These are phyloP conservation scores for Cistogaster globosa DNA, from an alignment of 2,888 invertebrate species.

Conservation along the genomic window DNA sequence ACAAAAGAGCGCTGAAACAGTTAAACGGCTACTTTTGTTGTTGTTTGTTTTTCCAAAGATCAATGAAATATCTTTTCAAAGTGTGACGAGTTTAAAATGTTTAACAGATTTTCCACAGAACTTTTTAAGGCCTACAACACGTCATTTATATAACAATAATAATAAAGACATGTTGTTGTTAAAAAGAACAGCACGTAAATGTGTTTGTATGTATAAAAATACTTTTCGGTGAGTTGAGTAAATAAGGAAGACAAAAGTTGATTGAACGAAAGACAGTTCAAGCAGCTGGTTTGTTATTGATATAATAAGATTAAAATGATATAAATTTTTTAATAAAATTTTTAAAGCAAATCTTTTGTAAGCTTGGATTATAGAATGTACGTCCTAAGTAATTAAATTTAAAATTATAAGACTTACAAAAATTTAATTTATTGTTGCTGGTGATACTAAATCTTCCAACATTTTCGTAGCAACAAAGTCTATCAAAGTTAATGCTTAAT, in stretches of 20 bases:
- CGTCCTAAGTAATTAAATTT: too few relatives aligned
- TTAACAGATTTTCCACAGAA: conserved; percentile 31
- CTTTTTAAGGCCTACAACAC: background rate
- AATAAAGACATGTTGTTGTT: background rate
- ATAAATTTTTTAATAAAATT: background rate
- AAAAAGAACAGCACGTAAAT: conserved; percentile 20
- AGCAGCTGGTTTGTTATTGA: conserved; percentile 27
- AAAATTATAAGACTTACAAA: too few relatives aligned
- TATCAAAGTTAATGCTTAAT: too few relatives aligned
- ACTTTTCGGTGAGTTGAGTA: background rate
- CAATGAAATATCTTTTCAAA: conserved; percentile 45
- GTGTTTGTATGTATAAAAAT: background rate
- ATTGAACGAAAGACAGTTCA: background rate
- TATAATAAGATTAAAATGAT: conserved; percentile 12
- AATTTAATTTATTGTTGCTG: too few relatives aligned
- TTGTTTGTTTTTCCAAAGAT: background rate
- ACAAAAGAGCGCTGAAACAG: conserved; percentile 22
- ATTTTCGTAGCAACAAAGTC: too few relatives aligned
- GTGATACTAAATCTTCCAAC: too few relatives aligned
- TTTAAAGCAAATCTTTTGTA: background rate
- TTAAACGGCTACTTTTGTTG: conserved; percentile 19
- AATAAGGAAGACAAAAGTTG: conserved; percentile 23
- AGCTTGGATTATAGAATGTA: too few relatives aligned
- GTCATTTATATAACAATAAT: too few relatives aligned
- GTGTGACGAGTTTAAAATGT: conserved; percentile 49